Base-by-base conservation (phyloP, 2,888 invertebrate genomes). In the Agrochola lychnidis region DNA sequence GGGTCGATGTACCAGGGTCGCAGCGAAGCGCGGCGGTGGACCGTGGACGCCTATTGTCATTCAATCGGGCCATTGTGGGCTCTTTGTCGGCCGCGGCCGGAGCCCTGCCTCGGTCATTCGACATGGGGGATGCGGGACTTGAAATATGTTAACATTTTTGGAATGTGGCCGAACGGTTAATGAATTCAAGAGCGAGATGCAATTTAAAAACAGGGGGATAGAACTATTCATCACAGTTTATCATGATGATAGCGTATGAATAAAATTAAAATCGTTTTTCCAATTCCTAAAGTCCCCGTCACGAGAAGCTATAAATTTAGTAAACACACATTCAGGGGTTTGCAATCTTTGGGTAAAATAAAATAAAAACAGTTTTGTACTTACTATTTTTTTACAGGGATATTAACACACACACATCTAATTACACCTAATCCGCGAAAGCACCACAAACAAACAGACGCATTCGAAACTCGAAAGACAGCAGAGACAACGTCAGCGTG, bases 11-110 rank as follows among this genome's bases (percentile, higher is more conserved):
- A 89, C 91, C 91, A 92, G 92, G 92, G 91, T 90, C 89, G 87
- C 83, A 91, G 88, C 79, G 83, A 85, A 88, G 90, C 90, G 91
- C 88, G 88, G 90, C 94, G 89, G 91, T 93, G 94, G 93, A 94
- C 94, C 95, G 92, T 92, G 89, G 90, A 92, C 88, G 88, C 82
- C 94, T 90, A 94, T 96, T 95, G 95, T 96, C 93, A 95, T 95
- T 94, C 94, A 95, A 95, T 95, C 93, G 92, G 89, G 86, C 89
- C 91, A 92, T 95, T 94, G 94, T 94, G 90, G 89, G 86, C 84
- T 90, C 93, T 94, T 94, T 94, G 95, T 94, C 90, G 92, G 88
- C 73, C 73, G 83, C 87, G 84, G 87, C 84, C 90, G 85, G 90
- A 89, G 90, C 87, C 90, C 79, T 73, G 72, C 45, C 75, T 79